These are phyloP conservation scores for Myotis lucifugus DNA, from an alignment of 2,113 vertebrate species.

Conservation along the genomic window DNA sequence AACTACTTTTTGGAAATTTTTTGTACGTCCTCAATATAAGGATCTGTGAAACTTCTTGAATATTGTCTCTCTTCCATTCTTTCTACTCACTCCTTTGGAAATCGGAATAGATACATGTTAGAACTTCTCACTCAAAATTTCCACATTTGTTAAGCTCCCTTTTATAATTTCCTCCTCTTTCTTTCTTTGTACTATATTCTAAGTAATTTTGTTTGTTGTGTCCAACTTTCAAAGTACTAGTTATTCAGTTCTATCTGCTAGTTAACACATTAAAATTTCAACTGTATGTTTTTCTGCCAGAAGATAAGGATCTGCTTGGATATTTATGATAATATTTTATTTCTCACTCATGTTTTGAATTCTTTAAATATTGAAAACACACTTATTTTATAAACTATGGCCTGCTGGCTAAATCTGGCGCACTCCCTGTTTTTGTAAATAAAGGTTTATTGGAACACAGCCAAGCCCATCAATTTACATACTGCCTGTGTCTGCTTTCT, in stretches of 20 bases:
- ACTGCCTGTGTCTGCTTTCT: neutral
- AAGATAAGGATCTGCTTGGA: neutral
- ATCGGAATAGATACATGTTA: neutral
- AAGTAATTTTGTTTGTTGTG: neutral
- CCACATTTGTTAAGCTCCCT: neutral
- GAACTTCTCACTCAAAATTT: neutral
- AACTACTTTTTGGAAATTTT: neutral
- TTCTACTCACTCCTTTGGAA: neutral
- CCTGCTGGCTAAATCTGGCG: neutral
- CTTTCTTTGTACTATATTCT: neutral
- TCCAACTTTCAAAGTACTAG: neutral
- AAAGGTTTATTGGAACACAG: neutral
- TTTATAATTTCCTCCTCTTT: neutral
- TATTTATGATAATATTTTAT: conserved; percentile 9
- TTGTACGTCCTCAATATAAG: neutral
- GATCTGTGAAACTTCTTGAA: neutral
- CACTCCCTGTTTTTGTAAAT: neutral
- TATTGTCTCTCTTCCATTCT: neutral
- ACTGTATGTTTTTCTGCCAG: neutral
- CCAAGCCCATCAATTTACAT: neutral
- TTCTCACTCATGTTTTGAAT: neutral
- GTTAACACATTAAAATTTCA: neutral
- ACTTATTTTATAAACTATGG: neutral
- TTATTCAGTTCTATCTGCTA: neutral
- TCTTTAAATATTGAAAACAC: neutral